Percentiles rank a stretch among this genome's conserved stretches.
Conservation (phyloP, 1,140 invertebrate genomes). For the Trissolcus basalis region DNA sequence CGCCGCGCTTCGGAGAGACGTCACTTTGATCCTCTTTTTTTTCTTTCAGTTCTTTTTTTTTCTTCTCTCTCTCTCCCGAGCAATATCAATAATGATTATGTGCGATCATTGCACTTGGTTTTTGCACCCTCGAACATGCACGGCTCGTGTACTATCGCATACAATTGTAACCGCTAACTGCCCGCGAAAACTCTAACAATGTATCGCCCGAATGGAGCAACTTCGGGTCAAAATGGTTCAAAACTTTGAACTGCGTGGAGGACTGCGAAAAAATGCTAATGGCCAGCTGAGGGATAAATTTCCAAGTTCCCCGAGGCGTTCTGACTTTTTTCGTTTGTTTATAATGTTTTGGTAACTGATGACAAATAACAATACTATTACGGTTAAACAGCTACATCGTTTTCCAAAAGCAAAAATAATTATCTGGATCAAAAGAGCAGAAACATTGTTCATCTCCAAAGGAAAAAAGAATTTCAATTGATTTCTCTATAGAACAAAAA, state of each 20-base stretch:
- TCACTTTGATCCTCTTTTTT: background rate
- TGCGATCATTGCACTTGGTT: constrained; percentile 26
- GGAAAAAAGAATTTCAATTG: no score
- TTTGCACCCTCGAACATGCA: constrained; percentile 5
- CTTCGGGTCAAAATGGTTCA: constrained; percentile 36
- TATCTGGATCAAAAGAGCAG: no score
- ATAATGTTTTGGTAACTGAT: no score
- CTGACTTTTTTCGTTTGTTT: constrained; percentile 26
- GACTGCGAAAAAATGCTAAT: constrained; percentile 33
- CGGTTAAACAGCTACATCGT: no score
- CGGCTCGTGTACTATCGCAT: constrained; percentile 23
- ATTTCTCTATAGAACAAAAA: no score
- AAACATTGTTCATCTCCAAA: no score
- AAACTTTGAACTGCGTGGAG: constrained; percentile 28
- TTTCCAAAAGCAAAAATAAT: no score
- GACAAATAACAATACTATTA: no score
- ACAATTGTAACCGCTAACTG: constrained; percentile 49
- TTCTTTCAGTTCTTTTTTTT: background rate
- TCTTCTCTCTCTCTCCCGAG: background rate
- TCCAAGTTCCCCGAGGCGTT: constrained; percentile 15
- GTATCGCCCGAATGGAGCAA: constrained; percentile 44
- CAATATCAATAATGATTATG: constrained; percentile 25
- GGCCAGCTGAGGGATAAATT: constrained; percentile 24
- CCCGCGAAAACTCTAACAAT: constrained; percentile 51
- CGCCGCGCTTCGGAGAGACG: no score